These are phyloP conservation scores for Unio delphinus DNA, from an alignment of 2,888 invertebrate species.

Conservation along the genomic window DNA sequence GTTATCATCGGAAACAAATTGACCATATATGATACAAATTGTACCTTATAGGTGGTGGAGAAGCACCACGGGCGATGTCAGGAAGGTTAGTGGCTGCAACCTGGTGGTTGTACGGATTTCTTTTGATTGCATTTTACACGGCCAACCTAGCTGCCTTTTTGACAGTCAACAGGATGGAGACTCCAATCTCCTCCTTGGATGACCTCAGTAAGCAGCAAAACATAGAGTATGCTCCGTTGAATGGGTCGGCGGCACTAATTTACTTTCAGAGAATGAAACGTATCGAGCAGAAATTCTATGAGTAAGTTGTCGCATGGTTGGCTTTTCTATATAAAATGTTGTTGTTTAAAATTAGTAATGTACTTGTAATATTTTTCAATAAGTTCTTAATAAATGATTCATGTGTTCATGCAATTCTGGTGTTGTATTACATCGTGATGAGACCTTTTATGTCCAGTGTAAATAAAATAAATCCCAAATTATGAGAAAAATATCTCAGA, in stretches of 20 bases:
- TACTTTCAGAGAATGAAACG: slow-evolving; percentile 97
- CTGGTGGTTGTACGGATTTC: slow-evolving; percentile 99
- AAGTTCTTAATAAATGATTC: not conserved
- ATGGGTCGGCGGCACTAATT: slow-evolving; percentile 90
- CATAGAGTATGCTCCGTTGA: slow-evolving; percentile 93
- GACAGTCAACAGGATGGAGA: slow-evolving; percentile 89
- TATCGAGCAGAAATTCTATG: slow-evolving; percentile 94
- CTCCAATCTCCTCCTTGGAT: slow-evolving; percentile 91
- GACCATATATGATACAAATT: not conserved
- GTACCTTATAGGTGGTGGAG: slow-evolving; percentile 62
- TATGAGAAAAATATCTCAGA: too few relatives aligned
- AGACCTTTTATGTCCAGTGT: too few relatives aligned
- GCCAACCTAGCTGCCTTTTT: slow-evolving; percentile 98
- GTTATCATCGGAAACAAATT: not conserved
- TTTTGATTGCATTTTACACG: slow-evolving; percentile 98
- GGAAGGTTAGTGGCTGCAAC: slow-evolving; percentile 96
- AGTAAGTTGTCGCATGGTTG: slow-evolving; percentile 78
- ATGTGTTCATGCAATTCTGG: not conserved
- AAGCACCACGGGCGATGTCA: slow-evolving; percentile 85
- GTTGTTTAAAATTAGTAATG: not conserved
- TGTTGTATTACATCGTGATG: not conserved
- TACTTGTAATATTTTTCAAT: not conserved
- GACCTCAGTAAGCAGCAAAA: slow-evolving; percentile 96
- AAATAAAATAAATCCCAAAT: too few relatives aligned
- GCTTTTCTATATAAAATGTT: not conserved